Conservation (phyloP, 1,140 invertebrate genomes). For the Whitmania pigra region DNA sequence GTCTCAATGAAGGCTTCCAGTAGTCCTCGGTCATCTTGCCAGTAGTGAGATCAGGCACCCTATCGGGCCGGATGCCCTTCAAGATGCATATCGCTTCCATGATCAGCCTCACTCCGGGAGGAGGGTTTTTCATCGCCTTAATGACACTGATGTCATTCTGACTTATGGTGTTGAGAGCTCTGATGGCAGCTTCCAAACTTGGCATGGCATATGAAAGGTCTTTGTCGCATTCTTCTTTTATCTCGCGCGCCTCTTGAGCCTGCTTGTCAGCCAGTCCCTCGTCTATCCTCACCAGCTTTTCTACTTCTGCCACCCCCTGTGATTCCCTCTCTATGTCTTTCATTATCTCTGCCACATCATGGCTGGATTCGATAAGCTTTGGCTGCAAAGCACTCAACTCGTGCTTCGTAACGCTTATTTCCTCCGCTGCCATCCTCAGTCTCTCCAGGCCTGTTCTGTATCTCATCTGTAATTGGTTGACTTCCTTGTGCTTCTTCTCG, state of each 20-base stretch:
- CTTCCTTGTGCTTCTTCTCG: constrained; percentile 47
- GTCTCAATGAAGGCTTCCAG: constrained; percentile 42
- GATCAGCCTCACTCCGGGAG: constrained; percentile 38
- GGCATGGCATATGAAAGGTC: constrained; percentile 41
- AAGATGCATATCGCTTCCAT: constrained; percentile 43
- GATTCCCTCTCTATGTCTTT: constrained; percentile 41
- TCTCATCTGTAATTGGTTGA: constrained; percentile 56
- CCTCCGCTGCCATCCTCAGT: constrained; percentile 44
- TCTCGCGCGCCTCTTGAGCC: constrained; percentile 38
- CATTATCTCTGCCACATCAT: constrained; percentile 43
- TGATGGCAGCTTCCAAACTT: constrained; percentile 38
- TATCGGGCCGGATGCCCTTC: constrained; percentile 41
- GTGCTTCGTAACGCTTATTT: constrained; percentile 55
- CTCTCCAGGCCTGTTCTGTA: constrained; percentile 47
- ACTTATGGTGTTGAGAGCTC: constrained; percentile 41
- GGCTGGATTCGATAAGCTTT: constrained; percentile 50
- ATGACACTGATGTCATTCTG: constrained; percentile 38
- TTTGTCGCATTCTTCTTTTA: constrained; percentile 42
- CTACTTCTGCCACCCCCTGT: constrained; percentile 43
- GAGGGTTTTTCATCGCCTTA: constrained; percentile 42
- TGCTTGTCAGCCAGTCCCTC: constrained; percentile 43
- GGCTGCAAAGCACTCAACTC: constrained; percentile 77
- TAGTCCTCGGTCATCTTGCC: constrained; percentile 45
- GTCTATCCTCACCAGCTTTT: constrained; percentile 43
- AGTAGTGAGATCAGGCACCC: constrained; percentile 38